Evolutionary conservation across 2,888 invertebrate genomes (phyloP).

Genomic region (Tetrapedia diversipes): DNA sequence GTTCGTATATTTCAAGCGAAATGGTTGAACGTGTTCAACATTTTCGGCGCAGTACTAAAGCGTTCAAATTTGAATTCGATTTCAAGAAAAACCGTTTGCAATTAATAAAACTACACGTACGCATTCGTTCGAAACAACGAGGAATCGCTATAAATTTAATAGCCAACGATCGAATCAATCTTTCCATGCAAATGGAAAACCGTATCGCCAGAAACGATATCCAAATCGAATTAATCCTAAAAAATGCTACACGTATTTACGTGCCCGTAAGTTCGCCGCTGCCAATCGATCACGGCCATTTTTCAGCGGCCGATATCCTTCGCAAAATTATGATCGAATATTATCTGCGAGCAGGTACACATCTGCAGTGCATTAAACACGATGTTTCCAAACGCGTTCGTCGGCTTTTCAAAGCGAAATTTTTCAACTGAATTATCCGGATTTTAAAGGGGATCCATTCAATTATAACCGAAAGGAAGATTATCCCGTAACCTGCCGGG

Average conservation of each 20-base stretch:
- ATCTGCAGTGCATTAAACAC: too few relatives aligned
- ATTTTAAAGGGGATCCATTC: not conserved
- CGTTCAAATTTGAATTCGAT: not conserved
- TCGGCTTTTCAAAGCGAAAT: not conserved
- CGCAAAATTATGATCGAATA: not conserved
- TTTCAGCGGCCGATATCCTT: too few relatives aligned
- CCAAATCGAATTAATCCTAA: not conserved
- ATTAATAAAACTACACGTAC: not conserved
- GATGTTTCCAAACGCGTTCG: too few relatives aligned
- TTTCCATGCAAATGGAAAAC: not conserved
- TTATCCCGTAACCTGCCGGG: not conserved
- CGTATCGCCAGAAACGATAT: not conserved
- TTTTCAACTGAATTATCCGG: not conserved
- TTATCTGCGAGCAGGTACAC: too few relatives aligned
- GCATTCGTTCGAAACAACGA: not conserved
- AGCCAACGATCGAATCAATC: not conserved
- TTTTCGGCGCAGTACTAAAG: not conserved
- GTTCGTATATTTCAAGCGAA: too few relatives aligned
- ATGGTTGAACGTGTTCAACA: not conserved
- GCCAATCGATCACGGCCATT: too few relatives aligned
- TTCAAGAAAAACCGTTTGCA: not conserved
- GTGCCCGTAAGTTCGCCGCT: too few relatives aligned
- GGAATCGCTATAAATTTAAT: not conserved
- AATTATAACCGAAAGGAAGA: conserved; percentile 1
- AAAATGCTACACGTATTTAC: not conserved